Conservation (phyloP, 2,888 invertebrate genomes). For the Dendrolimus houi region DNA sequence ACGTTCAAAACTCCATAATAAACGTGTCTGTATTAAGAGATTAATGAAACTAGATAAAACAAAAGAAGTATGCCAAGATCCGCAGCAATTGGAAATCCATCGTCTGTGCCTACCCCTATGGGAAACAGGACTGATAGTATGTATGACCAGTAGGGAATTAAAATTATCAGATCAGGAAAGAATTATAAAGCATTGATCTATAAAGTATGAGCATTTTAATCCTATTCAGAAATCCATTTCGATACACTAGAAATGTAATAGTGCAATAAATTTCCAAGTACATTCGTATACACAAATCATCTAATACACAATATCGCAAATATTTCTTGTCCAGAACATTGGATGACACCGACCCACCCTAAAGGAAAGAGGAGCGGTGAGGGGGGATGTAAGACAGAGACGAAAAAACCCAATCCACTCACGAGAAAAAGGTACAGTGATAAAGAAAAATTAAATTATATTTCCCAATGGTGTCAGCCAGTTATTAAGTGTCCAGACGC, state of each 20-base stretch:
- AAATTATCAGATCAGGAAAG: too few species aligned
- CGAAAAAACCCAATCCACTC: conserved; percentile 21
- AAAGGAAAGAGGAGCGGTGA: conserved; percentile 28
- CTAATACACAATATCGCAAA: conserved; percentile 70
- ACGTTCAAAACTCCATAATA: too few species aligned
- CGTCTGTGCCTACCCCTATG: too few species aligned
- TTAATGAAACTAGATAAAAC: too few species aligned
- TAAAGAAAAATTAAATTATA: conserved; percentile 75
- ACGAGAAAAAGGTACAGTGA: conserved; percentile 35
- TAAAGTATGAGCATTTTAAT: conserved; percentile 8
- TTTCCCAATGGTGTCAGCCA: conserved; percentile 77
- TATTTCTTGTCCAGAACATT: conserved; percentile 68
- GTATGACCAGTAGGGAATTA: too few species aligned
- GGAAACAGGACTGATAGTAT: too few species aligned
- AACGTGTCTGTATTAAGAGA: too few species aligned
- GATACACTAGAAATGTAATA: conserved; percentile 15
- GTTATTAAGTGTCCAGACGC: conserved; percentile 77
- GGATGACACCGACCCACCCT: conserved; percentile 56
- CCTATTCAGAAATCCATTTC: neutral
- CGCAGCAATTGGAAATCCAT: too few species aligned
- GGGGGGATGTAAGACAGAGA: conserved; percentile 46
- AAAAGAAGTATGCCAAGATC: too few species aligned
- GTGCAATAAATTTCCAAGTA: conserved; percentile 49
- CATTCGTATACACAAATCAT: conserved; percentile 66
- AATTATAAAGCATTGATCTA: too few species aligned